These are phyloP conservation scores for Prosopocoilus inquinatus DNA, from an alignment of 2,888 invertebrate species.

Conservation along the genomic window DNA sequence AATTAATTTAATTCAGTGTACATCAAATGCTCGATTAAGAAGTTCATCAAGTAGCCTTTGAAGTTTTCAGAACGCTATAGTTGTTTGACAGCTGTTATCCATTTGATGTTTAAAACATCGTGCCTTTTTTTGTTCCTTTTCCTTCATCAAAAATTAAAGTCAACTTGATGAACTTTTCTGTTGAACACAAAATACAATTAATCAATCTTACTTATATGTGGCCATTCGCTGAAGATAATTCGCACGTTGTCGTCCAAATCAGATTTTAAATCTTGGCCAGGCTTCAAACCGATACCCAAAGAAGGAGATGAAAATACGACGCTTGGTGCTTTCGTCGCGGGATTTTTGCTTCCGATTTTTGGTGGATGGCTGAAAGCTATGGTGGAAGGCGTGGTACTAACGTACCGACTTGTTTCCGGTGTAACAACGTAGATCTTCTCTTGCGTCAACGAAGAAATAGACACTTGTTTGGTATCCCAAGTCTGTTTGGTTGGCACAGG, in stretches of 20 bases:
- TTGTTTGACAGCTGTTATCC: too few relatives aligned
- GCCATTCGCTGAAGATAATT: conserved; percentile 51
- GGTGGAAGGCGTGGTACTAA: conserved; percentile 35
- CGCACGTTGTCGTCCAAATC: conserved; percentile 35
- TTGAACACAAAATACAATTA: conserved; percentile 8
- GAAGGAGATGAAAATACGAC: conserved; percentile 51
- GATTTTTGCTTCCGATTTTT: conserved; percentile 47
- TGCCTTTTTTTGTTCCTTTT: too few relatives aligned
- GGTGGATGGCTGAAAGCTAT: conserved; percentile 39
- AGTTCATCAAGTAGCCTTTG: too few relatives aligned
- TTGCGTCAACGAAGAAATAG: conserved; percentile 72
- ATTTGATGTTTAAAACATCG: too few relatives aligned
- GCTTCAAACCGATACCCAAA: conserved; percentile 25
- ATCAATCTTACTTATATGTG: conserved; percentile 49
- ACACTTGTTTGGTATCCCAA: conserved; percentile 69
- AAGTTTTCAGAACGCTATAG: too few relatives aligned
- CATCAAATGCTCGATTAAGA: too few relatives aligned
- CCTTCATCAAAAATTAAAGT: too few relatives aligned
- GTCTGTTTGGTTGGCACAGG: conserved; percentile 31
- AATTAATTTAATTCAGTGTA: too few relatives aligned
- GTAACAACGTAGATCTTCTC: conserved; percentile 84
- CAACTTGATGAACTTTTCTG: too few relatives aligned
- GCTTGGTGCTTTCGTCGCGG: conserved; percentile 41
- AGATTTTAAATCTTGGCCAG: conserved; percentile 19
- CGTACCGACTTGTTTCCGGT: conserved; percentile 62